Conservation (phyloP, 2,797 vertebrate genomes). For the Arctocebus calabarensis region DNA sequence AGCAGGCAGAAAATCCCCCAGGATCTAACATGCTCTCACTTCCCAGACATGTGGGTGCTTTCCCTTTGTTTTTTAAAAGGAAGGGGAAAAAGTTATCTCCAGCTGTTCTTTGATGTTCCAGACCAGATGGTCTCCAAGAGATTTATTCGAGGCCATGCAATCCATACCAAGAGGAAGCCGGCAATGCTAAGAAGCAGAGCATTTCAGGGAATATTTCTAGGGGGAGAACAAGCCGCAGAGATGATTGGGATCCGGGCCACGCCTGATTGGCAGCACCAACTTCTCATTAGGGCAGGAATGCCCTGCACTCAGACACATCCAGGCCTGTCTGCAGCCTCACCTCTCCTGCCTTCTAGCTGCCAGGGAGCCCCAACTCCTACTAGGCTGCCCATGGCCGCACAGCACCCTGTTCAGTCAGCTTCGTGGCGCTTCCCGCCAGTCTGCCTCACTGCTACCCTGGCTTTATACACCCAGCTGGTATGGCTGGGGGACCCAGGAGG, state of each 20-base stretch:
- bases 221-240: slow-evolving; percentile 13
- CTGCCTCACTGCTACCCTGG: background rate
- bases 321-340: background rate
- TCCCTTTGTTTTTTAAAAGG: slow-evolving; percentile 65
- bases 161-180: slow-evolving; percentile 45
- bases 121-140: slow-evolving; percentile 78
- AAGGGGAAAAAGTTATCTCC: slow-evolving; percentile 38
- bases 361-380: background rate
- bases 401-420: background rate
- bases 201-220: background rate
- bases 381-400: background rate
- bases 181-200: slow-evolving; percentile 24
- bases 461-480: background rate
- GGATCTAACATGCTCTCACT: slow-evolving; percentile 15
- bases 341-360: background rate
- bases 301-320: background rate
- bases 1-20: background rate
- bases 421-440: fast-evolving
- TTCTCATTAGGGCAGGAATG: background rate
- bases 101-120: slow-evolving; percentile 80
- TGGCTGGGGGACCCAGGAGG: fast-evolving
- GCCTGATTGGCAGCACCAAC: background rate
- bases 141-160: slow-evolving; percentile 47
- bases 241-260: background rate
- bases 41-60: slow-evolving; percentile 51